These are phyloP conservation scores for Iguana delicatissima DNA, from an alignment of 2,797 vertebrate genomes.

Conservation along the genomic window DNA sequence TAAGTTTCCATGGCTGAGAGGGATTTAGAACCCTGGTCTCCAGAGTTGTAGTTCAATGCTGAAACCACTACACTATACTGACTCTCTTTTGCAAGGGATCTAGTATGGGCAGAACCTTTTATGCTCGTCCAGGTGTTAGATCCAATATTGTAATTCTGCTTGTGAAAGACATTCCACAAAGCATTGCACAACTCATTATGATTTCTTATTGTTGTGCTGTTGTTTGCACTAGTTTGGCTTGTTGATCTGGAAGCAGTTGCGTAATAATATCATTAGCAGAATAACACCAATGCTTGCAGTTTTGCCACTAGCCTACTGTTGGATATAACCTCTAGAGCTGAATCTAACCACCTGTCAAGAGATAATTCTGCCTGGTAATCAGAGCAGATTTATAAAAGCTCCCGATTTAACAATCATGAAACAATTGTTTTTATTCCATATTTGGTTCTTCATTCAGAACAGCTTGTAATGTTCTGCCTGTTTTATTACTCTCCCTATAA, in stretches of 20 bases:
- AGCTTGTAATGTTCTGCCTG: conserved; percentile 22
- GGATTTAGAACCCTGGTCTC: too few relatives aligned
- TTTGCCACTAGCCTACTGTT: background rate
- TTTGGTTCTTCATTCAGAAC: conserved; percentile 21
- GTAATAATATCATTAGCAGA: background rate
- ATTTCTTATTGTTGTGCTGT: background rate
- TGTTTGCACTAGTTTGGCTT: background rate
- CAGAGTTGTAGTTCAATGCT: too few relatives aligned
- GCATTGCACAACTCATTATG: background rate
- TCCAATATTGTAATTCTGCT: background rate
- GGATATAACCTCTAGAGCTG: conserved; percentile 12
- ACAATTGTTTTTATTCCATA: conserved; percentile 23
- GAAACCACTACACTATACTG: too few relatives aligned
- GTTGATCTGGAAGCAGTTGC: background rate
- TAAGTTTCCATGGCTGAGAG: too few relatives aligned
- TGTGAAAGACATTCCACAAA: background rate
- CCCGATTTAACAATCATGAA: background rate
- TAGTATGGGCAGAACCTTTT: too few relatives aligned
- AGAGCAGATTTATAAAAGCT: conserved; percentile 11
- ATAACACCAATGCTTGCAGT: background rate
- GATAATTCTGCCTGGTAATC: conserved; percentile 29
- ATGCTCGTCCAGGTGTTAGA: too few relatives aligned
- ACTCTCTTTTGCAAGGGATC: too few relatives aligned
- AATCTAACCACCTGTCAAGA: conserved; percentile 11
- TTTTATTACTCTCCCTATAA: conserved; percentile 39